Evolutionary conservation across 2,888 invertebrate species (phyloP).

Genomic region (Amitus sp.): DNA sequence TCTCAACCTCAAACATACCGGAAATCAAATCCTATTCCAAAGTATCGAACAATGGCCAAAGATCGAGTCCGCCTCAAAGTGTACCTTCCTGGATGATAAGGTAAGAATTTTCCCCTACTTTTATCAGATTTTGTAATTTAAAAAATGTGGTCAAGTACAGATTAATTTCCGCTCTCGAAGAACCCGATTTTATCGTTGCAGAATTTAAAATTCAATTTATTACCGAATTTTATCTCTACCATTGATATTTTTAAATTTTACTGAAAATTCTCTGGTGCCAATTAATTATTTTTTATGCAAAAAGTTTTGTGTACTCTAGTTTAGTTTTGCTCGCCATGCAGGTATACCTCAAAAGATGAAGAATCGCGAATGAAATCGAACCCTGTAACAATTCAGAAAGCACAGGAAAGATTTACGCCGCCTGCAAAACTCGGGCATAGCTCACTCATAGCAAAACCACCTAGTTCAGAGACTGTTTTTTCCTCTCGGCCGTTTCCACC

Average conservation of each 20-base stretch:
- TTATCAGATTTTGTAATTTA: neutral
- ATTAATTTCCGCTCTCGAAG: neutral
- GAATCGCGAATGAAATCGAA: constrained; percentile 48
- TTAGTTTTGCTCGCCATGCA: too few species aligned
- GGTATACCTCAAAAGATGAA: neutral
- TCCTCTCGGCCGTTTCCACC: neutral
- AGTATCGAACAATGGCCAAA: constrained; percentile 33
- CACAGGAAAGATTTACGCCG: constrained; percentile 57
- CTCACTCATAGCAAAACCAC: constrained; percentile 32
- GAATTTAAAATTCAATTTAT: neutral
- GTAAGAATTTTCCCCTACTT: constrained; percentile 17
- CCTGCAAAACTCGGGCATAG: constrained; percentile 50
- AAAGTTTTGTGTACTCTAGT: too few species aligned
- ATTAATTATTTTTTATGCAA: too few species aligned
- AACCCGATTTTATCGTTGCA: neutral
- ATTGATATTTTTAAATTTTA: neutral
- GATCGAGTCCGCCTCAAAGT: constrained; percentile 9
- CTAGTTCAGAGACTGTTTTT: too few species aligned
- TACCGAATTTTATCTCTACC: too few species aligned
- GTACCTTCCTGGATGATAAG: constrained; percentile 11
- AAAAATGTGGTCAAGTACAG: neutral
- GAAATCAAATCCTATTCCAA: constrained; percentile 30
- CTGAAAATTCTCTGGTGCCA: too few species aligned
- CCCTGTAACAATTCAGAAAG: constrained; percentile 29
- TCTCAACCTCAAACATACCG: constrained; percentile 19